These are phyloP conservation scores for Actinemys pallida DNA, from an alignment of 2,113 vertebrate genomes.

Conservation along the genomic window DNA sequence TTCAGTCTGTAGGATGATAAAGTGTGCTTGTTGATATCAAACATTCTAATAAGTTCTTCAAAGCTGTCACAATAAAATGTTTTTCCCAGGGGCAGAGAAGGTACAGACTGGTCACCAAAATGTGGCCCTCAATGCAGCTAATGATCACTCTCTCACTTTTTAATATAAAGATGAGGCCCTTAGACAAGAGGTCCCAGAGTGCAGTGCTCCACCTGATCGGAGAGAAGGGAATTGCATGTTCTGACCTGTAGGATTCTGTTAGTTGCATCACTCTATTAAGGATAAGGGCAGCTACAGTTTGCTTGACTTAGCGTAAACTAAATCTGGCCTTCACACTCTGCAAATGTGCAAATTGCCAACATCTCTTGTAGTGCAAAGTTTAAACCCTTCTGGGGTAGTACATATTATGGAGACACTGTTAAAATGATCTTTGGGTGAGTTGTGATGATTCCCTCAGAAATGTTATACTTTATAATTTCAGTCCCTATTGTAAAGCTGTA, in stretches of 20 bases:
- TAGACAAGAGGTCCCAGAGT: background rate
- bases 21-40: background rate
- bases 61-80: background rate
- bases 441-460: background rate
- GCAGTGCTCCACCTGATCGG: background rate
- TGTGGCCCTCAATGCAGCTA: background rate
- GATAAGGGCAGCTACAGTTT: background rate
- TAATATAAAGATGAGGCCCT: background rate
- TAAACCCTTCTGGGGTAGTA: background rate
- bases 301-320: no score
- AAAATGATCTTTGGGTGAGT: background rate
- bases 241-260: background rate
- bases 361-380: background rate
- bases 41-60: conserved; percentile 3
- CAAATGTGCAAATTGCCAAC: background rate
- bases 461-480: background rate
- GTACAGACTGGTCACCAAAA: background rate
- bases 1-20: background rate
- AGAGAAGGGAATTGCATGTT: background rate
- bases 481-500: background rate
- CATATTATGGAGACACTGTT: background rate
- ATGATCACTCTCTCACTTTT: background rate
- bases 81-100: background rate
- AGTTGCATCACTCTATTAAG: background rate
- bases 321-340: background rate